Evolutionary conservation across 1,140 invertebrate species (phyloP), one percentile per base, ranked within the genome.

Genomic region (Ylistrum balloti): DNA sequence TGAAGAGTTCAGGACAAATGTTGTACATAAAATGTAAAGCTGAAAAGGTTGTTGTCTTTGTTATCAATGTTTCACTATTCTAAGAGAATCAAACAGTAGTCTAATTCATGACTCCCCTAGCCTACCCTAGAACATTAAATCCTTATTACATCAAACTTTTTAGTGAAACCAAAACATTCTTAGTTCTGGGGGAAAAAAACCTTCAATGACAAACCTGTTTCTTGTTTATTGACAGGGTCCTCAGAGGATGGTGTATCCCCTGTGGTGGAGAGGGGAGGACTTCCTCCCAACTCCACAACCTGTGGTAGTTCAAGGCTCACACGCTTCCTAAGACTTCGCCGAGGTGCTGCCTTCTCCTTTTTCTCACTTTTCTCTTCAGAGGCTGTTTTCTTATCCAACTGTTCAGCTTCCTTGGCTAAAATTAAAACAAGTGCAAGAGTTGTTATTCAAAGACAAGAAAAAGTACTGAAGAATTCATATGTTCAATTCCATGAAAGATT

Each of bases 241-340:
- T 74, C 56, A 28, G 56, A n/a, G 28, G 56, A 74, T n/a, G 56
- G 56, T n/a, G 2, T 17, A 86, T 86, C 35, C 15, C 33, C 86
- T 22, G 86, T 22, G 33, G 86, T 34, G 20, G 17, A 17, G 35
- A 34, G 86, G 15, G 35, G 33, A 33, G 91, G 89, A 48, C 86
- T 89, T 0, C 56, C 56, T 15, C 88, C 89, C 17, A 90, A n/a
- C 87, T 90, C 88, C 11, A 90, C 89, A 0, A 90, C 87, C 41
- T 92, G 88, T 32, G 90, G 90, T 17, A 90, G 85, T 48, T 90
- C 88, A 32, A 87, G 86, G 33, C 85, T 88, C 35, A 88, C 85
- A 56, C 87, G 90, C 20, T 48, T 74, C 32, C 88, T 74, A 9
- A 90, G 48, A 34, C 89, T 92, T 90, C 89, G 87, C 28, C 89